Conservation (phyloP, 2,113 vertebrate genomes). For the Percina caprodes region DNA sequence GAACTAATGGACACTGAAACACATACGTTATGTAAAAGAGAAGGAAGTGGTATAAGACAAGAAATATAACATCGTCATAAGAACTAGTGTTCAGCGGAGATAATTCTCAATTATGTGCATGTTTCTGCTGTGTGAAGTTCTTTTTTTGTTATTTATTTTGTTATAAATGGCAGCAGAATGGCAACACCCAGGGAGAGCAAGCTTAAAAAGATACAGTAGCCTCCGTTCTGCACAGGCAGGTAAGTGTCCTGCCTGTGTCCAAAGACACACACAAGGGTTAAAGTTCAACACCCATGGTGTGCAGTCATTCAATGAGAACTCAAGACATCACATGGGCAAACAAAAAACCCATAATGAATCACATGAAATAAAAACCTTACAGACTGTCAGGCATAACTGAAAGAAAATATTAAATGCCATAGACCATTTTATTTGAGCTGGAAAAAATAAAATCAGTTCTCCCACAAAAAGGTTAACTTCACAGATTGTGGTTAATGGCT, state of each 20-base stretch:
- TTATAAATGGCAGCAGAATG: constrained; percentile 54
- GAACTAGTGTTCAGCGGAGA: constrained; percentile 30
- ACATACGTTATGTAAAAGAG: constrained; percentile 7
- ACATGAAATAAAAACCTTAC: constrained; percentile 72
- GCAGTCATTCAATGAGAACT: constrained; percentile 74
- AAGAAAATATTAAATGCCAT: constrained; percentile 71
- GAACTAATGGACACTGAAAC: constrained; percentile 58
- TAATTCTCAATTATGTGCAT: constrained; percentile 39
- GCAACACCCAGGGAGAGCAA: constrained; percentile 82
- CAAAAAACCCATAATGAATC: constrained; percentile 61
- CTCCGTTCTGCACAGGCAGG: constrained; percentile 71
- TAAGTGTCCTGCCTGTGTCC: constrained; percentile 62
- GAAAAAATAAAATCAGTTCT: constrained; percentile 74
- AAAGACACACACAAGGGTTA: constrained; percentile 69
- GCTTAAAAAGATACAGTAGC: constrained; percentile 76
- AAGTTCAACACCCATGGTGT: constrained; percentile 66
- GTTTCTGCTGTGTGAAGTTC: constrained; percentile 44
- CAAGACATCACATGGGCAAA: constrained; percentile 59
- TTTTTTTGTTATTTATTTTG: constrained; percentile 2
- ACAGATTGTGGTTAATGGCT: constrained; percentile 96
- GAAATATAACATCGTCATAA: constrained; percentile 30
- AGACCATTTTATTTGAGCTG: constrained; percentile 67
- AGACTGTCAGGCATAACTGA: constrained; percentile 70
- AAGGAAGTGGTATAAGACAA: constrained; percentile 64
- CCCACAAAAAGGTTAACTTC: constrained; percentile 84